Evolutionary conservation across 2,797 vertebrate genomes (phyloP).

Genomic region (Sebastes dallii): DNA sequence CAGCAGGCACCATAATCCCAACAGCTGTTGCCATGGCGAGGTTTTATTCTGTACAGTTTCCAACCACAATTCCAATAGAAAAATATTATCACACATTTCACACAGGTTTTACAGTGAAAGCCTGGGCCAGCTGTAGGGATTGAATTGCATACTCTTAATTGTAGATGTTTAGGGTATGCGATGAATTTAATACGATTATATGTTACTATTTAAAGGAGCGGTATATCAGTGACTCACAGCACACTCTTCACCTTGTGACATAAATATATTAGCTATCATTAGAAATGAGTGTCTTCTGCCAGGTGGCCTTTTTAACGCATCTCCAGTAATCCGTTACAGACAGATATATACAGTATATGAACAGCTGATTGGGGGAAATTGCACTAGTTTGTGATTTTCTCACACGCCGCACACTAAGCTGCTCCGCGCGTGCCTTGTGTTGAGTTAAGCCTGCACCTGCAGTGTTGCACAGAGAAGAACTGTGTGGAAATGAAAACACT

Average conservation of each 20-base stretch:
- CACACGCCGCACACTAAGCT: not conserved
- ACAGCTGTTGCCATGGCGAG: slow-evolving; percentile 64
- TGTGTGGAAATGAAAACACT: slow-evolving; percentile 73
- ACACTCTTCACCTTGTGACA: not conserved
- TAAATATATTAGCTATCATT: slow-evolving; percentile 43
- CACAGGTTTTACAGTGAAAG: slow-evolving; percentile 25
- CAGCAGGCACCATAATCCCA: slow-evolving; percentile 65
- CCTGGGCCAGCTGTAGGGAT: slow-evolving; percentile 31
- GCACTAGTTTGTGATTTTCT: slow-evolving; percentile 33
- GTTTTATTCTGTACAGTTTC: slow-evolving; percentile 38
- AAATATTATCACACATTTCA: slow-evolving; percentile 62
- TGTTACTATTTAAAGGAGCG: slow-evolving; percentile 4
- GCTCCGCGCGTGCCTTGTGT: slow-evolving; percentile 14
- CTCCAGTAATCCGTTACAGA: slow-evolving; percentile 14
- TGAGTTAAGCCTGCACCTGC: slow-evolving; percentile 45
- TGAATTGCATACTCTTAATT: slow-evolving; percentile 30
- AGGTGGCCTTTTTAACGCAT: slow-evolving; percentile 26
- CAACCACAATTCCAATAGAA: slow-evolving; percentile 53
- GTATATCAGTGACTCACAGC: slow-evolving; percentile 30
- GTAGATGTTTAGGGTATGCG: slow-evolving; percentile 14
- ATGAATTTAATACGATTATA: slow-evolving; percentile 36
- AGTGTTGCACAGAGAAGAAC: slow-evolving; percentile 50
- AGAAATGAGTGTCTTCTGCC: slow-evolving; percentile 13
- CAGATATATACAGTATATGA: slow-evolving; percentile 3
- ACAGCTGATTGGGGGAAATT: slow-evolving; percentile 43